Conservation (phyloP, 2,888 invertebrate species). For the Palloptera scutellata region DNA sequence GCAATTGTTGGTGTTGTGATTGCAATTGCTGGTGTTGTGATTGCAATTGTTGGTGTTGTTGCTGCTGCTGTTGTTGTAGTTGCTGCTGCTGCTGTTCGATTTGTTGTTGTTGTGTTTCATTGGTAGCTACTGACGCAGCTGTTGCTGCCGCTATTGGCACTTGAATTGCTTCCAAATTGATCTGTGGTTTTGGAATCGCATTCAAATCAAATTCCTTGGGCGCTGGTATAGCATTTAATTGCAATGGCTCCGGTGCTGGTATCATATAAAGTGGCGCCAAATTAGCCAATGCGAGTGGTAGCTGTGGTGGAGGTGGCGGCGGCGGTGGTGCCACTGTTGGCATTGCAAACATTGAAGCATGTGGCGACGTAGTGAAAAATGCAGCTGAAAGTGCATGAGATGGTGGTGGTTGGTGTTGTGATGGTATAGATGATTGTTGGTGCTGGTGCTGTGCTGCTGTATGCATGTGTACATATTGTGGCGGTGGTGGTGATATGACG, state of each 20-base stretch:
- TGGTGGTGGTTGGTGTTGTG: slow-evolving; percentile 38
- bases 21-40: slow-evolving; percentile 18
- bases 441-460: slow-evolving; percentile 50
- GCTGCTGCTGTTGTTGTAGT: slow-evolving; percentile 19
- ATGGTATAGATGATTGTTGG: slow-evolving; percentile 51
- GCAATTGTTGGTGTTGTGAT: slow-evolving; percentile 14
- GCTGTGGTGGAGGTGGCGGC: slow-evolving; percentile 54
- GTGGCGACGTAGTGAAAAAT: slow-evolving; percentile 39
- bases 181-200: slow-evolving; percentile 70
- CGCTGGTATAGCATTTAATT: slow-evolving; percentile 71
- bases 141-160: slow-evolving; percentile 60
- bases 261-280: slow-evolving; percentile 63
- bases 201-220: slow-evolving; percentile 70
- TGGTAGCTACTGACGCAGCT: slow-evolving; percentile 10
- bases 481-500: slow-evolving; percentile 23
- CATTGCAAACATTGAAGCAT: slow-evolving; percentile 42
- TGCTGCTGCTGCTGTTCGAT: slow-evolving; percentile 23
- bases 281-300: slow-evolving; percentile 52
- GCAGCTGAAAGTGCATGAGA: slow-evolving; percentile 37
- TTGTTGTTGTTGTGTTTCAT: too few relatives aligned
- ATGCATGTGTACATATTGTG: slow-evolving; percentile 12
- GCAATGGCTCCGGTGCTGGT: slow-evolving; percentile 68
- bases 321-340: slow-evolving; percentile 53
- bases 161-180: slow-evolving; percentile 69
- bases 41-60: slow-evolving; percentile 26